Conservation (phyloP, 2,113 vertebrate species). For the Columba janthina region DNA sequence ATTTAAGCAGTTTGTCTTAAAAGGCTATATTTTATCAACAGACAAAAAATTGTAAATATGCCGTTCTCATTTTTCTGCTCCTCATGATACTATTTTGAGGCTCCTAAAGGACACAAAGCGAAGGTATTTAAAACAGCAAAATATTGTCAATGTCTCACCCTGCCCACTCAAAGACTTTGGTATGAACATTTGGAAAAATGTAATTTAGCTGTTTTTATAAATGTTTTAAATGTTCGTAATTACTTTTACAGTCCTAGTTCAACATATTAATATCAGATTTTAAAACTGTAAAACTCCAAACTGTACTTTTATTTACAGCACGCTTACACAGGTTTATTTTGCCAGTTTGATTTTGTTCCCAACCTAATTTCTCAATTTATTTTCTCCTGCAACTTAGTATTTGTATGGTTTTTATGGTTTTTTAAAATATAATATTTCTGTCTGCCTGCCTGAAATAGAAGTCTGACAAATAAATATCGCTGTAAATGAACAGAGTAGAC, state of each 20-base stretch:
- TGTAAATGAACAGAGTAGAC: background rate
- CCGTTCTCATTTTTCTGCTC: background rate
- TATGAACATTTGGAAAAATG: background rate
- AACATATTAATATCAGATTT: background rate
- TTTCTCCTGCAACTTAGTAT: background rate
- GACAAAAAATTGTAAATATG: background rate
- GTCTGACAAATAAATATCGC: background rate
- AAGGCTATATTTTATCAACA: background rate
- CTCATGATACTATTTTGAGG: background rate
- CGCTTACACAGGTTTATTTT: background rate
- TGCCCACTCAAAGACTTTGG: background rate
- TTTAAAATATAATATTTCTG: background rate
- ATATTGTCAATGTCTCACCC: background rate
- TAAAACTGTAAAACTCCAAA: background rate
- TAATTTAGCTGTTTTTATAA: background rate
- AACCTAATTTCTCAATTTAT: background rate
- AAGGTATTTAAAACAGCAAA: background rate
- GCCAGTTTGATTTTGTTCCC: background rate
- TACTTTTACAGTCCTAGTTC: background rate
- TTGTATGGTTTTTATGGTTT: fast-evolving
- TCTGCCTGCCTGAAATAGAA: background rate
- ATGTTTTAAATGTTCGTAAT: background rate
- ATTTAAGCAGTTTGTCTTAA: background rate
- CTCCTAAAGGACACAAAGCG: background rate
- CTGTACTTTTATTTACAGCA: background rate